Evolutionary conservation across 2,888 invertebrate species (phyloP), one percentile per base, ranked within the genome.

Genomic region (Drosophila macrothrix): DNA sequence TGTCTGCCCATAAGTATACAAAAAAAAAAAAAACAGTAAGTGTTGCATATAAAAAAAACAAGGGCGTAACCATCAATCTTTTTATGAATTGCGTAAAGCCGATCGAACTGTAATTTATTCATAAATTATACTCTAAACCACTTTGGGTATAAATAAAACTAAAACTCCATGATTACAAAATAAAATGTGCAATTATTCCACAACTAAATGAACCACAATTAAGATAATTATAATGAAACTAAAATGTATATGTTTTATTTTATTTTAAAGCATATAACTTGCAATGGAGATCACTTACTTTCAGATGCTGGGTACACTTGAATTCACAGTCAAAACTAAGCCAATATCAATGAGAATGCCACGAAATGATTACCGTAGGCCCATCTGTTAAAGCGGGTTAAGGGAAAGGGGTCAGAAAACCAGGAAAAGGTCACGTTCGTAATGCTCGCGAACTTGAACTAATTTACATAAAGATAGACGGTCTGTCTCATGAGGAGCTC

Each of bases 381-480:
- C 39, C 55, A 65, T 28, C 56, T 28, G 53, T 54, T 50, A 29
- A 25, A 22, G 35, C n/a, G 29, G 56, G 6, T 49, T 25, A 14
- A 16, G 50, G 49, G 43, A 41, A 31, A 31, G 12, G 65, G 28
- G 39, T 14, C 53, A 46, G 29, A 35, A 61, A 65, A 58, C 39
- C 56, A 43, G 67, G 37, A 72, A 46, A 76, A 80, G 78, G 80
- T 79, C 78, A 80, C 73, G 77, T 73, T 76, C 52, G 59, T 69
- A 69, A 67, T 72, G 80, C 66, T 76, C 35, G 68, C 69, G 67
- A 80, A 78, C 82, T 82, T 84, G 85, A 87, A 87, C 90, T 89
- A 85, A 90, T 90, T 90, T 90, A 90, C 91, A 90, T 90, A 85
- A 84, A 79, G 75, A 67, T 73, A 63, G 76, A 67, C 49, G 49